Conservation (phyloP, 2,888 invertebrate genomes). For the Copidosoma aretas region DNA sequence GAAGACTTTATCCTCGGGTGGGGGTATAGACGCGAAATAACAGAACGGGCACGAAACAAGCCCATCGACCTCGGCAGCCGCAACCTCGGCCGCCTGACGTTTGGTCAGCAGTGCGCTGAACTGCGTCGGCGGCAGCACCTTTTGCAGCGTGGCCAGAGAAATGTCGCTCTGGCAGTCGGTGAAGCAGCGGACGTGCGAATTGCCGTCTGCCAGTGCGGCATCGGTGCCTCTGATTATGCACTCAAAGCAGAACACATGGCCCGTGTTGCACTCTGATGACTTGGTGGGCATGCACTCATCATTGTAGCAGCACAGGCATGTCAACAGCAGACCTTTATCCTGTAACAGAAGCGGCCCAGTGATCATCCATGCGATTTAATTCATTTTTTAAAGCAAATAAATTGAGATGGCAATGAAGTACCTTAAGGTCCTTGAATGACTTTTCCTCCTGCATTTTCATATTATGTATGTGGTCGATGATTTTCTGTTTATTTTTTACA, state of each 20-base stretch:
- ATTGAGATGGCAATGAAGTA: conserved; percentile 31
- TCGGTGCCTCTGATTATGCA: conserved; percentile 62
- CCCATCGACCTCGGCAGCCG: conserved; percentile 65
- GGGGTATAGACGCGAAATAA: conserved; percentile 66
- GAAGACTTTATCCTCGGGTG: conserved; percentile 62
- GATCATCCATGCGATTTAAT: not conserved
- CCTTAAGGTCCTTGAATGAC: conserved; percentile 57
- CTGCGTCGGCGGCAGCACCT: conserved; percentile 60
- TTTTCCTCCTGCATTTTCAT: conserved; percentile 52
- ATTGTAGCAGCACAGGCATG: conserved; percentile 67
- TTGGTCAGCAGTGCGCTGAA: conserved; percentile 64
- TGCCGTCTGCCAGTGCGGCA: conserved; percentile 60
- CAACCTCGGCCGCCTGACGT: conserved; percentile 66
- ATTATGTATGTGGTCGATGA: conserved; percentile 51
- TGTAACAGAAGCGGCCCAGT: conserved; percentile 2
- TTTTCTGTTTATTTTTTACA: conserved; percentile 54
- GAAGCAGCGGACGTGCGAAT: conserved; percentile 63
- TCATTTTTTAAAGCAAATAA: no score
- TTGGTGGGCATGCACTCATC: conserved; percentile 63
- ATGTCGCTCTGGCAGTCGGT: conserved; percentile 58
- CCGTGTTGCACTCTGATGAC: conserved; percentile 58
- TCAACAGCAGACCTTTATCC: conserved; percentile 54
- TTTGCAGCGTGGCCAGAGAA: conserved; percentile 56
- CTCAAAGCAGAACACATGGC: conserved; percentile 63
- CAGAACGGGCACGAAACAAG: conserved; percentile 69